Evolutionary conservation across 64 coral and sea anemone species (phyloP).

Genomic region (Montipora sp.): DNA sequence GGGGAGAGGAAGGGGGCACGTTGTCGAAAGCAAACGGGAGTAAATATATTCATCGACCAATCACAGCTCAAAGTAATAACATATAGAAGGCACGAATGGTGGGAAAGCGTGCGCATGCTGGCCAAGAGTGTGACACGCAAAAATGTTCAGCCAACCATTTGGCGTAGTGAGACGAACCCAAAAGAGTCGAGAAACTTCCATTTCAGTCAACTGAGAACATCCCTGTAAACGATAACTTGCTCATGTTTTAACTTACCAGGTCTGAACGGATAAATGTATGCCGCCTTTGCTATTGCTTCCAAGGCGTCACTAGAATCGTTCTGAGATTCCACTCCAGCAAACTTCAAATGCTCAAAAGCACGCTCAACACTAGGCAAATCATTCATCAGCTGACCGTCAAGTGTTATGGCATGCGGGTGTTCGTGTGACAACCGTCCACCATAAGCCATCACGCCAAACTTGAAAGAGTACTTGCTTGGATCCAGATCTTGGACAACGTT

Average conservation of each 20-base stretch:
- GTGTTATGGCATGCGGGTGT: conserved; percentile 74
- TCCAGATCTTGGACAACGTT: conserved; percentile 4
- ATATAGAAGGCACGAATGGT: too few species aligned
- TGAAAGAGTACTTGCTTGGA: conserved; percentile 54
- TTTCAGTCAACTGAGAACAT: too few species aligned
- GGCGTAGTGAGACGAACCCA: too few species aligned
- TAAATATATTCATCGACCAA: too few species aligned
- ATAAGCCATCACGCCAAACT: conserved; percentile 83
- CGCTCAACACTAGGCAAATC: conserved; percentile 28
- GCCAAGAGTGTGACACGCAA: too few species aligned
- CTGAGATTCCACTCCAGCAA: conserved; percentile 51
- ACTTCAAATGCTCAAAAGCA: conserved; percentile 74
- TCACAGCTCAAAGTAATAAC: too few species aligned
- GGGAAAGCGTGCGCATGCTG: too few species aligned
- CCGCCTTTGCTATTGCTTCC: conserved; percentile 62
- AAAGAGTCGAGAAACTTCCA: too few species aligned
- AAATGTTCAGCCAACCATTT: too few species aligned
- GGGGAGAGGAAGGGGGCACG: too few species aligned
- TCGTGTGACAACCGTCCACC: conserved; percentile 71
- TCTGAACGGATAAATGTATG: conserved; percentile 76
- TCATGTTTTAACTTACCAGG: conserved; percentile 15
- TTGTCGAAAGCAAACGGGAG: too few species aligned
- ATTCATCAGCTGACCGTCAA: conserved; percentile 82
- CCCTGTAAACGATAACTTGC: too few species aligned
- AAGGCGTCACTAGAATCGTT: conserved; percentile 77